phyloP scores from a whole-genome alignment of 2,113 vertebrate genomes.

The Donacobius atricapilla region DNA sequence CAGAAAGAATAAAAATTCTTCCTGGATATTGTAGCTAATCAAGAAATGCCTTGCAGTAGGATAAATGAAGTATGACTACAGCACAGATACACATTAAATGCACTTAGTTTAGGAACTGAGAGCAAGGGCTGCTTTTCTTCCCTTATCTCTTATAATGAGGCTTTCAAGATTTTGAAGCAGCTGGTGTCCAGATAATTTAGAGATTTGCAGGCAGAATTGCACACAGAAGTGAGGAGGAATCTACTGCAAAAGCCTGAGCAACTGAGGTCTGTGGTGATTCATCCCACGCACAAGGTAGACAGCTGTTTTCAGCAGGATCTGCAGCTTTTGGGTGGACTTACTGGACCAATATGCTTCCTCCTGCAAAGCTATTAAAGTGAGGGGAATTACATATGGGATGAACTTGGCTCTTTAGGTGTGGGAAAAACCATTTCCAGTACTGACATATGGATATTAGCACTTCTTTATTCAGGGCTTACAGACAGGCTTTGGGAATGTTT shows the following conservation, averaged over 20 bases:
- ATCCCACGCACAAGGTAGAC: not conserved
- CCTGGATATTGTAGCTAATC: not conserved
- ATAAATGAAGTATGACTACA: not conserved
- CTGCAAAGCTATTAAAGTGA: not conserved
- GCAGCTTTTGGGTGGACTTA: not conserved
- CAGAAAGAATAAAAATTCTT: not conserved
- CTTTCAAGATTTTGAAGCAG: conserved; percentile 4
- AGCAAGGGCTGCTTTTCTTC: not conserved
- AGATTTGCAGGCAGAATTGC: not conserved
- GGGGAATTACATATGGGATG: conserved; percentile 13
- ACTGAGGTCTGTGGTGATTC: not conserved
- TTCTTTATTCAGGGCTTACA: conserved; percentile 44
- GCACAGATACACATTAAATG: not conserved
- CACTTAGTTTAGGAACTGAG: not conserved
- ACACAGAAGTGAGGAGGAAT: not conserved
- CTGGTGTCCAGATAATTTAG: conserved; percentile 41
- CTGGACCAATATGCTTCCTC: not conserved
- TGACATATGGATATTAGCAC: conserved; percentile 59
- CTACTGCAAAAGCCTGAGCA: not conserved
- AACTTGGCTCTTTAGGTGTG: conserved; percentile 53
- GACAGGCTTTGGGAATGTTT: conserved; percentile 58
- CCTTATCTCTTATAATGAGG: not conserved
- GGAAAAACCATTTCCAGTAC: conserved; percentile 50
- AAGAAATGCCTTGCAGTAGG: not conserved
- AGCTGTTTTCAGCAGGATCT: conserved; percentile 29